Evolutionary conservation across 2,113 vertebrate species (phyloP), one percentile per base, ranked within the genome.

Genomic region (Gymnogyps californianus): DNA sequence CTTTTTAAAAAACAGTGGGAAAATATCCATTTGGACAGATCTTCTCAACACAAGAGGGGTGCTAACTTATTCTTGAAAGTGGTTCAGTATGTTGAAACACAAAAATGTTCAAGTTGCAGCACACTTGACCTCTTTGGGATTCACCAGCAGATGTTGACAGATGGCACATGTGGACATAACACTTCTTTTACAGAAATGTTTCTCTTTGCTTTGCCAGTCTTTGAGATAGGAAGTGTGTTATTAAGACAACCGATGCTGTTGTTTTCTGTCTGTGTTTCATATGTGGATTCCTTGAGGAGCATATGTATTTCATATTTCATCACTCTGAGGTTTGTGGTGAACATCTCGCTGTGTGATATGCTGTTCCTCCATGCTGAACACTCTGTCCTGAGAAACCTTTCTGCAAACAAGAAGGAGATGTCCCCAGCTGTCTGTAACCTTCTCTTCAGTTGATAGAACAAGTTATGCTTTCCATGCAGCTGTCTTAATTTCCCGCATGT

Each of bases 201-300:
- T 96, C 81, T 93, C 52, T 87, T 87, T 92, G 17, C 78, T 89
- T 91, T 94, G 81, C 36, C 83, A 85, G 84, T 70, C 69, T 91
- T 91, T 85, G 54, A 91, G 80, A 85, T 58, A 95, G 40, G 29
- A 78, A 81, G 38, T 28, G 6, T 87, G 36, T 57, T 83, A 83
- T 72, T 92, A 83, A 89, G 82, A 55, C 66, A 87, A 65, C 7
- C 0, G 3, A 54, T 65, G 49, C 51, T 79, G 55, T 58, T 74
- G 49, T 76, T 91, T 83, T 65, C 36, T 79, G 29, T 67, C 69
- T 47, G 47, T 87, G 47, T 93, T 89, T 94, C 83, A 51, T 20
- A 69, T 79, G 66, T 42, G 24, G 59, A 76, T 87, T 83, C 31
- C 77, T 82, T 42, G 70, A 91, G 55, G 46, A 87, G 34, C 77